These are phyloP conservation scores for Toxostoma redivivum DNA, from an alignment of 2,113 vertebrate genomes.

Conservation along the genomic window DNA sequence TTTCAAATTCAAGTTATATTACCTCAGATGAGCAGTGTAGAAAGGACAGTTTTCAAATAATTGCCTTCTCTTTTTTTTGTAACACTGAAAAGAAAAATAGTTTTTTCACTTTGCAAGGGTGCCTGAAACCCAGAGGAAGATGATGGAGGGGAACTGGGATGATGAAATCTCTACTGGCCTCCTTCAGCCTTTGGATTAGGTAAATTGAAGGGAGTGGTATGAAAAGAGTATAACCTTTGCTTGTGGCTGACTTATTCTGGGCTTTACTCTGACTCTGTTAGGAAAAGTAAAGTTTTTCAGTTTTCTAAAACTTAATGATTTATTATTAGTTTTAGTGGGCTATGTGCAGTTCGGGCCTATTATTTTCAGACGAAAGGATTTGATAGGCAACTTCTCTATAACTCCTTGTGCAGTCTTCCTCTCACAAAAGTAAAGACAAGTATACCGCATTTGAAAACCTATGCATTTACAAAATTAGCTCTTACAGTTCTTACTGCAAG, in stretches of 20 bases:
- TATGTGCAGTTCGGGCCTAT: not conserved
- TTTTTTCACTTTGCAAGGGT: not conserved
- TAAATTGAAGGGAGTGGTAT: not conserved
- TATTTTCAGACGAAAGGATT: not conserved
- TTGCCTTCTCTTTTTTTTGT: not conserved
- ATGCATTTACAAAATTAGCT: not conserved
- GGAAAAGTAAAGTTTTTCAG: not conserved
- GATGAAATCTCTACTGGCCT: not conserved
- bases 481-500: not conserved
- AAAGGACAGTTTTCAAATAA: not conserved
- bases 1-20: not conserved
- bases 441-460: not conserved
- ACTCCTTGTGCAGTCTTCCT: not conserved
- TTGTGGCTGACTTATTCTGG: not conserved
- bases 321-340: not conserved
- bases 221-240: not conserved
- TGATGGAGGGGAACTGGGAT: not conserved
- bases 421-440: not conserved
- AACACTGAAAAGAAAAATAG: not conserved
- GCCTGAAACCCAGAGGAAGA: not conserved
- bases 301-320: not conserved
- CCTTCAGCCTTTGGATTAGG: rapidly evolving
- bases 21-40: not conserved
- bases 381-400: not conserved
- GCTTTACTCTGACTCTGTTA: not conserved